phyloP scores from a whole-genome alignment of 1,140 invertebrate genomes.

The Cydia amplana region DNA sequence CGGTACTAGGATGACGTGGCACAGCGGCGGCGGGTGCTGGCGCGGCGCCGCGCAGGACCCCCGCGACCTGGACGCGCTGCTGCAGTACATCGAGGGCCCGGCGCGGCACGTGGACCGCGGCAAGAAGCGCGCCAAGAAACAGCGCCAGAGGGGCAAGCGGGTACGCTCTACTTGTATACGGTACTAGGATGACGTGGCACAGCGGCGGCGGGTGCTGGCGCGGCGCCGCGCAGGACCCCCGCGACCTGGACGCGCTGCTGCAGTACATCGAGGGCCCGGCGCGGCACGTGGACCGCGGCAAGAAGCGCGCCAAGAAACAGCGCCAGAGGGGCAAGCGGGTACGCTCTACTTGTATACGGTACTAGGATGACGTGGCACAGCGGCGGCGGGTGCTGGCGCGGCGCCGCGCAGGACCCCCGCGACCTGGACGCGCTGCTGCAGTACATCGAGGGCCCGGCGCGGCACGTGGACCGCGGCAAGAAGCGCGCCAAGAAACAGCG shows the following conservation, averaged over 20 bases:
- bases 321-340: conserved; percentile 73
- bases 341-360: neutral
- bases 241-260: conserved; percentile 71
- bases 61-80: conserved; percentile 68
- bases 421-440: too few species aligned
- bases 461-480: too few species aligned
- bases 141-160: conserved; percentile 69
- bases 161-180: conserved; percentile 48
- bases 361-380: too few species aligned
- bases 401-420: too few species aligned
- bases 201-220: conserved; percentile 62
- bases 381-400: too few species aligned
- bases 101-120: conserved; percentile 66
- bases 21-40: conserved; percentile 59
- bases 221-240: conserved; percentile 58
- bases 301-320: conserved; percentile 75
- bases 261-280: conserved; percentile 76
- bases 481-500: too few species aligned
- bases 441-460: too few species aligned
- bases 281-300: conserved; percentile 67
- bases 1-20: neutral
- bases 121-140: conserved; percentile 75
- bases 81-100: conserved; percentile 76
- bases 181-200: neutral
- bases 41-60: conserved; percentile 61